These are phyloP conservation scores for Ormyrus thymus DNA, from an alignment of 2,888 invertebrate species.

Conservation along the genomic window DNA sequence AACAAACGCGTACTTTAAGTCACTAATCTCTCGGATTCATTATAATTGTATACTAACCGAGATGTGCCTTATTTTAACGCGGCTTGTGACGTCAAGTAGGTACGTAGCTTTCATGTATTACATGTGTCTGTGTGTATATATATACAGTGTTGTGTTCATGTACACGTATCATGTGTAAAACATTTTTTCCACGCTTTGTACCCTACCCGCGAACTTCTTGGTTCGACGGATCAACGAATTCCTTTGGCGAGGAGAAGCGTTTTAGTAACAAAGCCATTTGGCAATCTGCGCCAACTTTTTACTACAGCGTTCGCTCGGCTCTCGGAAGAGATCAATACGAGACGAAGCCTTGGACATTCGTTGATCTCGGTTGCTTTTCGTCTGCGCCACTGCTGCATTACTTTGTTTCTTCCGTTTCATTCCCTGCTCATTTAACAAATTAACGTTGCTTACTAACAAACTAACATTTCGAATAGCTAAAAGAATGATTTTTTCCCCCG, in stretches of 20 bases:
- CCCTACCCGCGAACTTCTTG: background rate
- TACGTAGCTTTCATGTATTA: constrained; percentile 69
- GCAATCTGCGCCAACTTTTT: too few relatives aligned
- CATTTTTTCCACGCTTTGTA: constrained; percentile 34
- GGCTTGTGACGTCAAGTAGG: constrained; percentile 75
- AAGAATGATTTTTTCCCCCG: too few relatives aligned
- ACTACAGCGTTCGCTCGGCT: too few relatives aligned
- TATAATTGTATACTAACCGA: constrained; percentile 72
- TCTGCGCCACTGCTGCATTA: constrained; percentile 18
- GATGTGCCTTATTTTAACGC: constrained; percentile 74
- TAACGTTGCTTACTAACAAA: background rate
- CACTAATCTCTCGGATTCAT: constrained; percentile 47
- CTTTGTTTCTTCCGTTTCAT: constrained; percentile 10
- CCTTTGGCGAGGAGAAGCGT: too few relatives aligned
- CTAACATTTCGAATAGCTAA: background rate
- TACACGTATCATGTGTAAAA: constrained; percentile 35
- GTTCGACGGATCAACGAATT: too few relatives aligned
- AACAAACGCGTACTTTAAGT: constrained; percentile 53
- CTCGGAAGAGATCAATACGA: too few relatives aligned
- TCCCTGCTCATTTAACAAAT: constrained; percentile 13
- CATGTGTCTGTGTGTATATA: constrained; percentile 57
- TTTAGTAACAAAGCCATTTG: too few relatives aligned
- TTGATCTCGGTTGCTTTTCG: constrained; percentile 7
- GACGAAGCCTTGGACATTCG: too few relatives aligned
- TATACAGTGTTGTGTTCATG: constrained; percentile 26